Evolutionary conservation across 2,888 invertebrate species (phyloP).

Genomic region (Holacanthella duospinosa): DNA sequence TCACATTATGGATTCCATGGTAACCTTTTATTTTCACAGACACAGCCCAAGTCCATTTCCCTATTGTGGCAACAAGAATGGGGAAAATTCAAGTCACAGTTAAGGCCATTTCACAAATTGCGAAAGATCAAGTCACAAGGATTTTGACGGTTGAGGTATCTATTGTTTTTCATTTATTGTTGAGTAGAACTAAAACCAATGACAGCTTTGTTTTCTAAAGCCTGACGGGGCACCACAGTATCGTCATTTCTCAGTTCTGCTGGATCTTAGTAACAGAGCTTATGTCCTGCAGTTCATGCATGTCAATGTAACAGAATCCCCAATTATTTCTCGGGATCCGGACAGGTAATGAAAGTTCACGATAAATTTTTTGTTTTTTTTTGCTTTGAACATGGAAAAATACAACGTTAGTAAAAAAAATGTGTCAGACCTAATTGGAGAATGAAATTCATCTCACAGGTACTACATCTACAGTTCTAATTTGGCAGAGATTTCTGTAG

Average conservation of each 20-base stretch:
- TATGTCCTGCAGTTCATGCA: conserved; percentile 91
- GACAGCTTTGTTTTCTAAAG: conserved; percentile 41
- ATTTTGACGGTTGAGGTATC: conserved; percentile 54
- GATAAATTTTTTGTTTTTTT: no score
- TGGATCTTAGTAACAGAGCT: conserved; percentile 77
- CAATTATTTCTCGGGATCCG: conserved; percentile 81
- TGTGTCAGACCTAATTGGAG: no score
- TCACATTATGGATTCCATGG: no score
- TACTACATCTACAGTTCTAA: conserved; percentile 93
- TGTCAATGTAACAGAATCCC: conserved; percentile 86
- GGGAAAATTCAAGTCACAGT: conserved; percentile 62
- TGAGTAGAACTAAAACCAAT: neutral
- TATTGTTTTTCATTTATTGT: neutral
- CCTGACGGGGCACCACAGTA: conserved; percentile 85
- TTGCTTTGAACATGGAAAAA: no score
- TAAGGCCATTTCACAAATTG: conserved; percentile 64
- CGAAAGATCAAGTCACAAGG: conserved; percentile 57
- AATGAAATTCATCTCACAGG: no score
- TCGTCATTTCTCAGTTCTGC: conserved; percentile 79
- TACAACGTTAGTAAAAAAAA: no score
- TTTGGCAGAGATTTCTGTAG: conserved; percentile 65
- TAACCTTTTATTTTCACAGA: no score
- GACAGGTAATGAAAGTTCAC: no score
- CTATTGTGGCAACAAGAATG: conserved; percentile 70
- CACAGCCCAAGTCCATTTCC: conserved; percentile 72